Evolutionary conservation across 2,888 invertebrate genomes (phyloP).

Genomic region (Nomada flava): DNA sequence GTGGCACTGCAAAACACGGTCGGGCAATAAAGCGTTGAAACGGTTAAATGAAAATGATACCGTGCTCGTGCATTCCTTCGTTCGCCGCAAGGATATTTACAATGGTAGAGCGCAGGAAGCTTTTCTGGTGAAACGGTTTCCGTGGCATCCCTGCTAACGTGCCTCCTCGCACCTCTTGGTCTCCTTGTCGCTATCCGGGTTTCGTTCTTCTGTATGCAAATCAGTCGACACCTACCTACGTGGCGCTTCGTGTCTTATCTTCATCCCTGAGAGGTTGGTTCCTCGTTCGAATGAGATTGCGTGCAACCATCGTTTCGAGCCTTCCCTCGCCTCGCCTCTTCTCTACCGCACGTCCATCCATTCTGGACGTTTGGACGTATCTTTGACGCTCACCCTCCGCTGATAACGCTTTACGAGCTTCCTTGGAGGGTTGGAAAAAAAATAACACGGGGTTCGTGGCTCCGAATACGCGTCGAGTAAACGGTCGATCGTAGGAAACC

Average conservation of each 20-base stretch:
- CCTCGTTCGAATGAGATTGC: slow-evolving; percentile 71
- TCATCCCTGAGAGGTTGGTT: slow-evolving; percentile 67
- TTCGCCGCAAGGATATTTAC: slow-evolving; percentile 21
- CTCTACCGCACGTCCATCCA: slow-evolving; percentile 52
- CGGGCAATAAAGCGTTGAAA: not conserved
- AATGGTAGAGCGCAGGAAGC: slow-evolving; percentile 29
- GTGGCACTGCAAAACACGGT: not conserved
- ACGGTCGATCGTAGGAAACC: slow-evolving; percentile 14
- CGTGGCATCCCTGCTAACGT: slow-evolving; percentile 26
- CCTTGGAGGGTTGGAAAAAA: slow-evolving; percentile 41
- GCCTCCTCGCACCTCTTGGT: slow-evolving; percentile 13
- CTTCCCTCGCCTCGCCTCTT: slow-evolving; percentile 27
- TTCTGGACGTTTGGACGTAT: slow-evolving; percentile 63
- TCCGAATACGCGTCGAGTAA: slow-evolving; percentile 17
- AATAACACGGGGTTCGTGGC: slow-evolving; percentile 36
- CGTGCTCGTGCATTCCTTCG: slow-evolving; percentile 1
- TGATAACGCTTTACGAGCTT: slow-evolving; percentile 59
- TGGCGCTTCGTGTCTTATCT: slow-evolving; percentile 77
- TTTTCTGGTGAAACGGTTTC: slow-evolving; percentile 53
- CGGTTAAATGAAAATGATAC: not conserved
- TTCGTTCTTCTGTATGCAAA: slow-evolving; percentile 75
- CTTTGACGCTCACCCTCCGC: slow-evolving; percentile 66
- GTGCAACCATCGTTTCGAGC: slow-evolving; percentile 63
- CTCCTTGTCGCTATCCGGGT: slow-evolving; percentile 38
- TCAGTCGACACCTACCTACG: slow-evolving; percentile 74